Percentiles rank a stretch among this genome's conserved stretches.
Evolutionary conservation across 2,113 vertebrate species (phyloP).

Genomic region (Anas platyrhynchos): DNA sequence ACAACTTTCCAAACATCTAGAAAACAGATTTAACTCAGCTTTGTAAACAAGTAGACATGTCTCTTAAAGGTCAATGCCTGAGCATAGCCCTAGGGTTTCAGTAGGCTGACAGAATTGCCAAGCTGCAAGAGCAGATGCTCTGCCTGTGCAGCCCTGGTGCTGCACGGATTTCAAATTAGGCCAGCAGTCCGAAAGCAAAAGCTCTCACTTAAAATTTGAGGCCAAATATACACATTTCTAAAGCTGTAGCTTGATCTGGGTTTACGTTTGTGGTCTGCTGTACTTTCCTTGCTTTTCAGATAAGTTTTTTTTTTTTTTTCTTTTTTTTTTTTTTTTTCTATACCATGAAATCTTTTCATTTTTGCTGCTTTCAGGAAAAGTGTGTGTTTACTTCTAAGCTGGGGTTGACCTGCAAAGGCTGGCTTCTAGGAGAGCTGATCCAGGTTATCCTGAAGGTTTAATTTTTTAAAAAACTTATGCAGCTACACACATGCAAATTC

Average conservation of each 20-base stretch:
- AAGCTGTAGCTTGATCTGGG: neutral
- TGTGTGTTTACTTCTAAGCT: slow-evolving; percentile 24
- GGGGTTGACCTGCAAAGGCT: slow-evolving; percentile 3
- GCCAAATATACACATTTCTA: neutral
- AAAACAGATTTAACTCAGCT: slow-evolving; percentile 33
- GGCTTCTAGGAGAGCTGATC: slow-evolving; percentile 16
- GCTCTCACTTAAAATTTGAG: neutral
- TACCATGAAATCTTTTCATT: neutral
- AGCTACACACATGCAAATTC: neutral
- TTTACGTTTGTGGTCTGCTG: slow-evolving; percentile 8
- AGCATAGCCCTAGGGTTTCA: slow-evolving; percentile 39
- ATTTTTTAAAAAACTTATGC: slow-evolving; percentile 10
- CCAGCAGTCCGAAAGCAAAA: neutral
- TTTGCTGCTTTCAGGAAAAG: neutral
- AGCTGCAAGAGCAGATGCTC: neutral
- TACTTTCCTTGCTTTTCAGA: neutral
- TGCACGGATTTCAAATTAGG: slow-evolving; percentile 18
- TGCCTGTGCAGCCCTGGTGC: neutral
- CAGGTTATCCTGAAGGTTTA: slow-evolving; percentile 11
- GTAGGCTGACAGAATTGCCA: slow-evolving; percentile 26
- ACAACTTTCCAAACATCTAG: neutral
- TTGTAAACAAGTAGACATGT: slow-evolving; percentile 27
- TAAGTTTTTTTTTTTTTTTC: neutral
- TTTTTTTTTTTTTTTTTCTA: neutral
- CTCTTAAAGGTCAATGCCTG: slow-evolving; percentile 53